phyloP scores from a whole-genome alignment of 2,888 invertebrate species.

The Pollenia angustigena region DNA sequence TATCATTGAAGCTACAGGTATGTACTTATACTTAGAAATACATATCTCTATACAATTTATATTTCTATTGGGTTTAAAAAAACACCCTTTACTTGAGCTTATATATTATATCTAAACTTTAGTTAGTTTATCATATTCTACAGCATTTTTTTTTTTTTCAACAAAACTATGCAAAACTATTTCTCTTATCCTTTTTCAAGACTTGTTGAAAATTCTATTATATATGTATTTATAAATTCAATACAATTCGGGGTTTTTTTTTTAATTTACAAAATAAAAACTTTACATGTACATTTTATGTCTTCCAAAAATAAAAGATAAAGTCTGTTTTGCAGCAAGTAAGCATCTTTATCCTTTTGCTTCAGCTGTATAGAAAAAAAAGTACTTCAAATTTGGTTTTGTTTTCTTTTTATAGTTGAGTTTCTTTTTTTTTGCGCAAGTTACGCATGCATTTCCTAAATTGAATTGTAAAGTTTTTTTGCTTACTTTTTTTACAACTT shows the following conservation, averaged over 20 bases:
- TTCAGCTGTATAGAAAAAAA: slow-evolving; percentile 2
- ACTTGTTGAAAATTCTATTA: slow-evolving; percentile 76
- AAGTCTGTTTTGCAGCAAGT: slow-evolving; percentile 2
- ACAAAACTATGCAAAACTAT: slow-evolving; percentile 48
- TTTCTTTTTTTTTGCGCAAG: slow-evolving; percentile 1
- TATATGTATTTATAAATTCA: slow-evolving; percentile 84
- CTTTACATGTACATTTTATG: slow-evolving; percentile 43
- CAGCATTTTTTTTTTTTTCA: slow-evolving; percentile 1
- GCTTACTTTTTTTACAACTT: background rate
- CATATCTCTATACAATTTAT: too few species aligned
- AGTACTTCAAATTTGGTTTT: background rate
- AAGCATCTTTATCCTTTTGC: slow-evolving; percentile 25
- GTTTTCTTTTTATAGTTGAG: slow-evolving; percentile 21
- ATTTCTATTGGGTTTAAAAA: too few species aligned
- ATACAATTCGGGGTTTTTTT: slow-evolving; percentile 78
- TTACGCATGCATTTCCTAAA: slow-evolving; percentile 71
- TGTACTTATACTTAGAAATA: too few species aligned
- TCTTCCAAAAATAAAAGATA: background rate
- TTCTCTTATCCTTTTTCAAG: slow-evolving; percentile 24
- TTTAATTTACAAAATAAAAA: slow-evolving; percentile 23
- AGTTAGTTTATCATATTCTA: slow-evolving; percentile 46
- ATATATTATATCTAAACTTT: slow-evolving; percentile 35
- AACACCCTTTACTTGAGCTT: background rate
- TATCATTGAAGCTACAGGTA: too few species aligned
- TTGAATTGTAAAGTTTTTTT: slow-evolving; percentile 69